A percentile compares a stretch with the other conserved stretches of the same genome.
These are phyloP conservation scores for Pyrrhopygopsis socrates DNA, from an alignment of 2,888 invertebrate genomes.

Conservation along the genomic window DNA sequence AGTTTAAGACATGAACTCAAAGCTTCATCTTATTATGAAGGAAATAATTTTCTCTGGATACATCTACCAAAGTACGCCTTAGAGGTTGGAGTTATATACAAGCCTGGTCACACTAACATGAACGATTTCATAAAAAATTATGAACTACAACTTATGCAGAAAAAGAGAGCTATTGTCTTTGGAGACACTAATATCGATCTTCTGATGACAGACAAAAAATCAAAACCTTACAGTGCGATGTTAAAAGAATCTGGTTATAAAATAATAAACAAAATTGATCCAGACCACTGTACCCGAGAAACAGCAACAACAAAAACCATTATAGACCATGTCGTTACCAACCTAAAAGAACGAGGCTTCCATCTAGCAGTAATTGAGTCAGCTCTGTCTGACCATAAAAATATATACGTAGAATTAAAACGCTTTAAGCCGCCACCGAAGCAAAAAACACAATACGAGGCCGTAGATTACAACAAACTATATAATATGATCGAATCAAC, in stretches of 20 bases:
- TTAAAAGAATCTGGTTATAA: neutral
- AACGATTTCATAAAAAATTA: too few relatives aligned
- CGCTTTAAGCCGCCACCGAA: too few relatives aligned
- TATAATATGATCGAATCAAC: too few relatives aligned
- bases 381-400: neutral
- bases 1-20: conserved; percentile 14
- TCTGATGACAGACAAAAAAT: too few relatives aligned
- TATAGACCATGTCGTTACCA: neutral
- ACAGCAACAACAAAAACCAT: neutral
- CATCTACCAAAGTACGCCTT: neutral
- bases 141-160: too few relatives aligned
- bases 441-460: too few relatives aligned
- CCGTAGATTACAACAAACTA: too few relatives aligned
- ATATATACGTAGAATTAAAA: too few relatives aligned
- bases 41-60: neutral
- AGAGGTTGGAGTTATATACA: neutral
- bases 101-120: too few relatives aligned
- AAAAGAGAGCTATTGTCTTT: too few relatives aligned
- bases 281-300: neutral
- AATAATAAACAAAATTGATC: neutral
- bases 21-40: neutral
- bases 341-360: neutral
- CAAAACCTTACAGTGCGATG: too few relatives aligned
- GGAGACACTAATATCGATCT: too few relatives aligned
- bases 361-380: neutral